Conservation (phyloP, 2,888 invertebrate species). For the Mesoligia furuncula region DNA sequence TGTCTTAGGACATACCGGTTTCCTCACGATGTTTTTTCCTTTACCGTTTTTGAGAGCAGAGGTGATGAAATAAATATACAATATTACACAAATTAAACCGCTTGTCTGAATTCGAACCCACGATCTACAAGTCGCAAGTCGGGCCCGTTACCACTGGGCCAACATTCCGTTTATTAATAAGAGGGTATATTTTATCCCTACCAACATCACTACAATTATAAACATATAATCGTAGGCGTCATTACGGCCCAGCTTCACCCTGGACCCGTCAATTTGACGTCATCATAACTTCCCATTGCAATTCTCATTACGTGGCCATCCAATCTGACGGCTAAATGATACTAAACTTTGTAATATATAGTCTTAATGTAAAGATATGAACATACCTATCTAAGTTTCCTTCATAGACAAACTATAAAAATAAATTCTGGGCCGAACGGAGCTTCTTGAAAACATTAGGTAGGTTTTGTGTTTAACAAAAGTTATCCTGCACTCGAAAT, state of each 20-base stretch:
- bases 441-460: neutral
- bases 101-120: neutral
- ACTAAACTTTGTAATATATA: neutral
- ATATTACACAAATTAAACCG: neutral
- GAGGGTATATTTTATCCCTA: neutral
- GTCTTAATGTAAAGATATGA: neutral
- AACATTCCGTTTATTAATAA: neutral
- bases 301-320: conserved; percentile 19
- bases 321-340: conserved; percentile 12
- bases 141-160: no score
- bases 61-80: neutral
- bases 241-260: neutral
- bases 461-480: no score
- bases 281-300: conserved; percentile 36
- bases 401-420: neutral
- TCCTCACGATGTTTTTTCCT: neutral
- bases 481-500: no score
- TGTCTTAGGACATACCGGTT: neutral
- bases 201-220: neutral
- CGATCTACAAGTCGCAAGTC: neutral
- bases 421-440: neutral
- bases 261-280: conserved; percentile 20
- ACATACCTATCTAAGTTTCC: neutral
- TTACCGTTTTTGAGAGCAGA: neutral
- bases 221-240: neutral